Evolutionary conservation across 1,140 invertebrate genomes (phyloP), one percentile per base, ranked within the genome.

Genomic region (Idris sp.): DNA sequence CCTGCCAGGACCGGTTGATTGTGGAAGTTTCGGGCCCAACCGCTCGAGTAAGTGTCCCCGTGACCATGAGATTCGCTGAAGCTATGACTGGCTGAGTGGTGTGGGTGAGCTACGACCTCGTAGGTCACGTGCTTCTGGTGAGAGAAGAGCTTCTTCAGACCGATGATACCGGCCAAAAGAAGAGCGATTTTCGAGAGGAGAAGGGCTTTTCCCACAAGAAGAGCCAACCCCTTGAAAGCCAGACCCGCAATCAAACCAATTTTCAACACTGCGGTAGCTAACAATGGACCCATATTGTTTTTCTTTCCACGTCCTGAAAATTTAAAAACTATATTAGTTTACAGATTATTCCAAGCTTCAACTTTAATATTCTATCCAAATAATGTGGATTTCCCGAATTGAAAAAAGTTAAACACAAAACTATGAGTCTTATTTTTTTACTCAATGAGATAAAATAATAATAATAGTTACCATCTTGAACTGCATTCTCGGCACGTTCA

Each of bases 161-260:
- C 94, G 51, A 95, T 93, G 51, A 95, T 92, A 16, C 91, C 91
- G 0, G 93, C 93, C 7, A 95, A 80, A 0, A 95, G 88, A 2
- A 95, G 89, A 0, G 94, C 94, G 30, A 95, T 91, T 89, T 95
- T 95, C 41, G 93, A 93, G 4, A 95, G 90, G 0, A 95, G 89
- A 0, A 95, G 88, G 16, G 94, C 94, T 86, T 95, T 95, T 73
- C 93, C 93, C 2, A 95, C 93, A 18, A 95, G 89, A 2, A 95
- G 84, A n/a, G 92, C 92, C 0, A 95, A 85, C 5, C 92, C 94
- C 76, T 95, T 95, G 81, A 95, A 93, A 1, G 93, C 91, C 8
- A 95, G 77, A 26, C 93, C 92, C 19, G 92, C 94, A 5, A 95
- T 90, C 36, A 95, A 88, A 78, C 93, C 94, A 14, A 94, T 90